Evolutionary conservation across 2,113 vertebrate genomes (phyloP).

Genomic region (Sander lucioperca): DNA sequence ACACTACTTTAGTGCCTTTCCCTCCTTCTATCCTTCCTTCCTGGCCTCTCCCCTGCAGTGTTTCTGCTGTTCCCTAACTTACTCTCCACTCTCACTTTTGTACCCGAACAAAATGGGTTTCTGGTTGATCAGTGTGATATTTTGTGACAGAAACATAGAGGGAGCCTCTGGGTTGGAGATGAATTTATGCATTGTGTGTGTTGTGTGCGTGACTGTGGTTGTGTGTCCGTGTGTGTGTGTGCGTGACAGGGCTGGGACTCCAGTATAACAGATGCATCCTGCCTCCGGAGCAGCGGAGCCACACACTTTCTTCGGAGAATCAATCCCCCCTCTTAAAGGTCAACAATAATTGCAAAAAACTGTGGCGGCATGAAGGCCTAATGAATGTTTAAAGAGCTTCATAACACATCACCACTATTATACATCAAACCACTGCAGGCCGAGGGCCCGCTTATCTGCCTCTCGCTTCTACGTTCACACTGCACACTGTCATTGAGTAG

Average conservation of each 20-base stretch:
- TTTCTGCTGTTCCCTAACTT: neutral
- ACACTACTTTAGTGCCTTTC: too few relatives aligned
- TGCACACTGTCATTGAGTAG: neutral
- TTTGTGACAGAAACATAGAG: conserved; percentile 5
- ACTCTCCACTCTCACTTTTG: neutral
- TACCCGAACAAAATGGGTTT: neutral
- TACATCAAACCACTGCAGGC: conserved; percentile 26
- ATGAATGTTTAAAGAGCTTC: conserved; percentile 60
- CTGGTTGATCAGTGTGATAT: conserved; percentile 8
- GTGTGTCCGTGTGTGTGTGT: neutral
- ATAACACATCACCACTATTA: conserved; percentile 47
- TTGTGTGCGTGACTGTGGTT: neutral
- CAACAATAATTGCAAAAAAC: conserved; percentile 65
- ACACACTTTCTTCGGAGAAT: conserved; percentile 16
- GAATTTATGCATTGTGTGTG: neutral
- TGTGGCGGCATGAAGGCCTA: conserved; percentile 49
- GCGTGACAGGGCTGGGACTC: neutral
- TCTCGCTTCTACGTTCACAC: conserved; percentile 6
- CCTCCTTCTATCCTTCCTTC: too few relatives aligned
- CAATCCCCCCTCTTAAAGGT: conserved; percentile 63
- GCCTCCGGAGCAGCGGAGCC: neutral
- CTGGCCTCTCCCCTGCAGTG: too few relatives aligned
- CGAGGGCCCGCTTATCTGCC: conserved; percentile 28
- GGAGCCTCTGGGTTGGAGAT: neutral
- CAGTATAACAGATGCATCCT: conserved; percentile 32